These are phyloP conservation scores for Cenopis cana DNA, from an alignment of 2,888 invertebrate genomes.

Conservation along the genomic window DNA sequence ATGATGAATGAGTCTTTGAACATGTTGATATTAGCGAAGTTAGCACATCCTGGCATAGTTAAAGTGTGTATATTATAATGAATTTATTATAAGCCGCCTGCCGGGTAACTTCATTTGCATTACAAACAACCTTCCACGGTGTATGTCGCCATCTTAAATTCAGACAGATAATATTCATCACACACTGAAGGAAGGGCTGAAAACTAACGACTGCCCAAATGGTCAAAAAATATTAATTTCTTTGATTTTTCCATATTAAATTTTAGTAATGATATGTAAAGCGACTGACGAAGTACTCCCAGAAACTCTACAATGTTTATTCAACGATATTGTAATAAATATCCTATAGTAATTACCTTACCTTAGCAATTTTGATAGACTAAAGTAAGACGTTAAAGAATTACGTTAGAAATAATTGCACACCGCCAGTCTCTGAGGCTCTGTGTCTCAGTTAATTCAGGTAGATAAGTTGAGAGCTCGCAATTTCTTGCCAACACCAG, in stretches of 20 bases:
- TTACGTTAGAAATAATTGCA: neutral
- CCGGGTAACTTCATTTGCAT: constrained; percentile 48
- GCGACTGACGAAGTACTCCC: neutral
- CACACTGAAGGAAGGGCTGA: constrained; percentile 48
- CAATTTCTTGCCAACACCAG: constrained; percentile 47
- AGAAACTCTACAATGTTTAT: neutral
- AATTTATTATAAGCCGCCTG: constrained; percentile 48
- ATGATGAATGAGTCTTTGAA: constrained; percentile 32
- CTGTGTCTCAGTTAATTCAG: constrained; percentile 51
- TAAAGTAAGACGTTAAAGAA: neutral
- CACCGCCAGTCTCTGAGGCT: constrained; percentile 55
- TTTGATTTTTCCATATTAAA: neutral
- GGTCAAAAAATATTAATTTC: too few relatives aligned
- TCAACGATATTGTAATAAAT: neutral
- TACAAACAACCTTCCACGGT: constrained; percentile 46
- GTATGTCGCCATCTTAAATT: constrained; percentile 48
- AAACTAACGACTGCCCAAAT: constrained; percentile 18
- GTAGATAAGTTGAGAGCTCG: constrained; percentile 44
- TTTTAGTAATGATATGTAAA: neutral
- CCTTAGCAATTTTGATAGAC: neutral
- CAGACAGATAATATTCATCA: constrained; percentile 46
- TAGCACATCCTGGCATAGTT: constrained; percentile 34
- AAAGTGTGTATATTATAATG: constrained; percentile 45
- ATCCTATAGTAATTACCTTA: neutral
- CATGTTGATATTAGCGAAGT: constrained; percentile 41